Evolutionary conservation across 2,113 vertebrate genomes (phyloP).

Genomic region (Tricholaema leucomelas): DNA sequence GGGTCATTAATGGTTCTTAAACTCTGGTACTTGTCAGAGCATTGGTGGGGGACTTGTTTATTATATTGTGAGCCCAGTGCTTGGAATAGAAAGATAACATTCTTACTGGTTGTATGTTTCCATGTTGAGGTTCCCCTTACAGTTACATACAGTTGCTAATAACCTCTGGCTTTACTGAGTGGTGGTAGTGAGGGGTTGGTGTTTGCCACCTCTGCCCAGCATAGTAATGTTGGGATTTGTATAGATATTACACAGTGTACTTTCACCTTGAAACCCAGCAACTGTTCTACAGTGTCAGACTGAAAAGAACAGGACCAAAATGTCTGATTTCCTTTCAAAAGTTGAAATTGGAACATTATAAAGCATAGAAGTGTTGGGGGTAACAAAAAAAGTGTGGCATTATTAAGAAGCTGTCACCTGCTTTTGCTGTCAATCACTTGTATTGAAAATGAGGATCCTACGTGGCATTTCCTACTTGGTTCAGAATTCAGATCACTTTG

Average conservation of each 20-base stretch:
- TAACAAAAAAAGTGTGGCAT: neutral
- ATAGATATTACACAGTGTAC: neutral
- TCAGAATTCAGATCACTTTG: neutral
- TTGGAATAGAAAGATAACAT: accelerated
- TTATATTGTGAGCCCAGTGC: neutral
- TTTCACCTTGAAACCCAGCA: conserved; percentile 1
- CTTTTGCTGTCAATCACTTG: neutral
- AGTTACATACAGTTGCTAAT: neutral
- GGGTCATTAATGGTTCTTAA: neutral
- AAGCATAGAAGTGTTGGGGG: neutral
- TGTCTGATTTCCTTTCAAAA: neutral
- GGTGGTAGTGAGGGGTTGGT: neutral
- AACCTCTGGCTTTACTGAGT: neutral
- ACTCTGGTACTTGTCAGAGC: neutral
- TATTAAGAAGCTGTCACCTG: neutral
- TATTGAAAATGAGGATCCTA: neutral
- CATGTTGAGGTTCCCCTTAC: neutral
- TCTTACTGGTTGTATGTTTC: neutral
- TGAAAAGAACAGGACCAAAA: neutral
- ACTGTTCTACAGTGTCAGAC: neutral
- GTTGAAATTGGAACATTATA: neutral
- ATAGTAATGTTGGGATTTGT: neutral
- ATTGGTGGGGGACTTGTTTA: neutral
- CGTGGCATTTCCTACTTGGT: neutral
- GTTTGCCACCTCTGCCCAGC: neutral